Conservation (phyloP, 1,140 invertebrate species). For the Euura saliciscinereae region DNA sequence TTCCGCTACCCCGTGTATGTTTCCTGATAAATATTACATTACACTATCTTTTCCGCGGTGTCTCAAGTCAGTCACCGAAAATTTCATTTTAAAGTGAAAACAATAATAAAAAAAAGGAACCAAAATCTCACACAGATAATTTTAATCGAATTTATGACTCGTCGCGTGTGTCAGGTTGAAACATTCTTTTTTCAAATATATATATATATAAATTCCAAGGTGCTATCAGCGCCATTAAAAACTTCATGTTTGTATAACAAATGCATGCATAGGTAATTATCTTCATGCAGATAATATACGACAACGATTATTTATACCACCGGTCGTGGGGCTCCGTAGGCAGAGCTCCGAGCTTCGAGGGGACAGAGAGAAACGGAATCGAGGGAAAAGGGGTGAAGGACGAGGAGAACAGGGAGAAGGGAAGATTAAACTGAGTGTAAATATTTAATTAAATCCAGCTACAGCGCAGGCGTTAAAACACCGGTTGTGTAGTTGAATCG, state of each 20-base stretch:
- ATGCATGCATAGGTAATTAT: conserved; percentile 19
- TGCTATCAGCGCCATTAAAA: too few relatives aligned
- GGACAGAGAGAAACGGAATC: conserved; percentile 6
- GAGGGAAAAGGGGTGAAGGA: conserved; percentile 14
- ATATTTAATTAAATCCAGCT: conserved; percentile 42
- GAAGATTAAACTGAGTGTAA: conserved; percentile 39
- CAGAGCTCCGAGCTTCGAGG: background rate
- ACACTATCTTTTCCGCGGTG: background rate
- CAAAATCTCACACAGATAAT: too few relatives aligned
- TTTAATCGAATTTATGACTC: too few relatives aligned
- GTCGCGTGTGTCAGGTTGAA: too few relatives aligned
- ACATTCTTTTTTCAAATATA: too few relatives aligned
- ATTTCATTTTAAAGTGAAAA: too few relatives aligned
- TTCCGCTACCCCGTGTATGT: background rate
- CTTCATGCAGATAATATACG: conserved; percentile 15
- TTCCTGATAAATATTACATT: background rate
- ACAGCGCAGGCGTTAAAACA: background rate
- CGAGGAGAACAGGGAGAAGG: conserved; percentile 11
- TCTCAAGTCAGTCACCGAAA: too few relatives aligned
- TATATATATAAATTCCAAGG: too few relatives aligned
- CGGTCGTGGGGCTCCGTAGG: background rate
- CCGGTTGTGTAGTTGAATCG: background rate
- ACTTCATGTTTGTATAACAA: conserved; percentile 18
- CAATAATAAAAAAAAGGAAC: too few relatives aligned
- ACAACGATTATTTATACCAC: conserved; percentile 5